Evolutionary conservation across 2,888 invertebrate genomes (phyloP), one percentile per base, ranked within the genome.

Genomic region (Onchidella celtica): DNA sequence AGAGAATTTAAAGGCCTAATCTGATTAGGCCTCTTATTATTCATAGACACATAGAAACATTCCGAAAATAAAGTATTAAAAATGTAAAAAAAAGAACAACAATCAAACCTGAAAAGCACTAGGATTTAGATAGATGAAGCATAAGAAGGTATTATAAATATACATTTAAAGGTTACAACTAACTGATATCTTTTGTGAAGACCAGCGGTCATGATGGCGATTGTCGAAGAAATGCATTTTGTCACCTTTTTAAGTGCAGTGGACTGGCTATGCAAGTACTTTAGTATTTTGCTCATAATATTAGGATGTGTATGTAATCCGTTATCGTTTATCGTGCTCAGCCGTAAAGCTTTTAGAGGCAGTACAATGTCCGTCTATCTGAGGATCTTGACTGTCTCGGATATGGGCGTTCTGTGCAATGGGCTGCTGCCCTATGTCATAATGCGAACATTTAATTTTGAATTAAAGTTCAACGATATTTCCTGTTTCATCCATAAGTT

Each of bases 391-490:
- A 2, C 69, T 21, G 14, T 69, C 24, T 69, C 69, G 0, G 69
- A 69, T 40, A 9, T 69, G 27, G 69, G 69, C 27, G 69, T 69
- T 24, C n/a, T 69, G 24, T 24, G 38, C 11, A 69, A 40, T 17
- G 69, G 69, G 4, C 38, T 69, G 14, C 17, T 69, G 6, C 69
- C 69, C 9, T 69, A 69, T 69, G 40, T 69, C 24, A 69, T 24
- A 14, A 6, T 6, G 9, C n/a, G 40, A 27, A 11, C 27, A 3
- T 40, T 69, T 27, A n/a, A 69, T 24, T 0, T 69, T 2, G n/a
- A 69, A 1, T 27, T 40, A 2, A 69, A 40, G 38, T 24, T 24
- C 11, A 69, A 69, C 69, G 69, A 69, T 40, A 1, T 11, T 9
- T 38, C 38, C 1, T 69, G 69, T 17, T 14, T 9, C 0, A 9